Conservation (phyloP, 2,797 vertebrate species). For the Danio kyathit region DNA sequence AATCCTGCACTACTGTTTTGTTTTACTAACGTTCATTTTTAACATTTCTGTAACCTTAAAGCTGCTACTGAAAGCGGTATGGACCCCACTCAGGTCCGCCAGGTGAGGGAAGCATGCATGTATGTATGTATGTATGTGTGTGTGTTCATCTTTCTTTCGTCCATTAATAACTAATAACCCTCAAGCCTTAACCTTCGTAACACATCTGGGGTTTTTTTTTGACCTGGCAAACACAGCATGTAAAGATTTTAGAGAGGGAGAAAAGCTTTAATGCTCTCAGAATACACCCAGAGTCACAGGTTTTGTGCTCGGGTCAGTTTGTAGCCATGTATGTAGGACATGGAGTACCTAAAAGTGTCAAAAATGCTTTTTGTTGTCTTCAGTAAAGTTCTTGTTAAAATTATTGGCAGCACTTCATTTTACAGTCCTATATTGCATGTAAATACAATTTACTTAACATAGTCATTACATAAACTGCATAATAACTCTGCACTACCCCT, state of each 20-base stretch:
- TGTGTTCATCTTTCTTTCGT: constrained; percentile 52
- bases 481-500: neutral
- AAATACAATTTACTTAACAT: neutral
- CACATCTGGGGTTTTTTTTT: no score
- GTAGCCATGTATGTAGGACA: no score
- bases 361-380: no score
- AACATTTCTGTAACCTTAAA: constrained; percentile 51
- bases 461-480: neutral
- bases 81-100: constrained; percentile 59
- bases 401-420: neutral
- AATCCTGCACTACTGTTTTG: constrained; percentile 3
- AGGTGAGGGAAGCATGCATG: constrained; percentile 35
- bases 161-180: constrained; percentile 17
- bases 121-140: neutral
- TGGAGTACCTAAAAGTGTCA: no score
- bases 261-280: no score
- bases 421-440: neutral
- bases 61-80: constrained; percentile 53
- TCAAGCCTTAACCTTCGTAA: neutral
- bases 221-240: no score
- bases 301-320: no score
- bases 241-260: no score
- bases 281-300: no score
- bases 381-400: no score
- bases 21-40: constrained; percentile 38